phyloP scores from a whole-genome alignment of 2,797 vertebrate species.

The Galaxias olidus region DNA sequence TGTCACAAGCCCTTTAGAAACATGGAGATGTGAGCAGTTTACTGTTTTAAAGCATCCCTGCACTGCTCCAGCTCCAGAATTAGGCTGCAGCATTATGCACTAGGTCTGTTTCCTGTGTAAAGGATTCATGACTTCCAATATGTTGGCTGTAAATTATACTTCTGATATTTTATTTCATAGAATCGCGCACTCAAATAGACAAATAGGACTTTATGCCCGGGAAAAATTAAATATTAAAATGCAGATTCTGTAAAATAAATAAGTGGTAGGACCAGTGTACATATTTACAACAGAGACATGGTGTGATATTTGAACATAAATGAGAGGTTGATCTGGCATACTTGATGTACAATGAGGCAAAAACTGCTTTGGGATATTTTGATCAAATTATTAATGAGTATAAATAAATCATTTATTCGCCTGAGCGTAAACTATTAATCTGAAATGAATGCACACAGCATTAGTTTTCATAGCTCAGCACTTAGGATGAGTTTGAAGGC shows the following conservation, averaged over 20 bases:
- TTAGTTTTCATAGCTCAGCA: conserved; percentile 72
- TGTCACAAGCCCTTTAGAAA: conserved; percentile 56
- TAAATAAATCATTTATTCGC: conserved; percentile 78
- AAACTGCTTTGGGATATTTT: conserved; percentile 82
- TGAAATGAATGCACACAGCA: conserved; percentile 63
- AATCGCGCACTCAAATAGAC: conserved; percentile 74
- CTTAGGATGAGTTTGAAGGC: conserved; percentile 62
- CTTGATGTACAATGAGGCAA: conserved; percentile 80
- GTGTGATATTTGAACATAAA: conserved; percentile 79
- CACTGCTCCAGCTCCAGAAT: conserved; percentile 56
- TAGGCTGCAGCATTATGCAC: conserved; percentile 72
- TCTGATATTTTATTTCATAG: conserved; percentile 75
- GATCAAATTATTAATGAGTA: conserved; percentile 81
- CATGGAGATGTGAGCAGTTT: conserved; percentile 44
- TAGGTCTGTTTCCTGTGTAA: conserved; percentile 72
- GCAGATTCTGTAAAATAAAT: conserved; percentile 80
- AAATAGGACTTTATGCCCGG: conserved; percentile 77
- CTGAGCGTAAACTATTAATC: conserved; percentile 76
- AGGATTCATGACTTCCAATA: conserved; percentile 72
- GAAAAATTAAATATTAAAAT: conserved; percentile 79
- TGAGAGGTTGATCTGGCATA: conserved; percentile 72
- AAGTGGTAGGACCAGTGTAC: conserved; percentile 79
- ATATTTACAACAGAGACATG: conserved; percentile 80
- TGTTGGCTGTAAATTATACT: conserved; percentile 73
- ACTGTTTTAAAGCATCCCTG: no score